Evolutionary conservation across 2,888 invertebrate genomes (phyloP), one percentile per base, ranked within the genome.

Genomic region (Homarus gammarus): DNA sequence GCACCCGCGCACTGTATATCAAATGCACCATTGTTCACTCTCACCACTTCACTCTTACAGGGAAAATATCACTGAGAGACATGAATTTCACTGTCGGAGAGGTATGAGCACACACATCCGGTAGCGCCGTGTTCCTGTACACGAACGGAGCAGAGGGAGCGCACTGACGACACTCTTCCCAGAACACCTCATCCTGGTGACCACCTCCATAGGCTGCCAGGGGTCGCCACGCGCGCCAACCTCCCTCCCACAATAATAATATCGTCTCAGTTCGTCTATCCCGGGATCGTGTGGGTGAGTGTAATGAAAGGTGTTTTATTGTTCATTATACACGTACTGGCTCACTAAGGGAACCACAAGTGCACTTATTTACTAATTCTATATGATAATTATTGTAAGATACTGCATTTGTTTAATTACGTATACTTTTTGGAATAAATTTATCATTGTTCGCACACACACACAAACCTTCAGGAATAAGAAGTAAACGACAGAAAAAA

Each of bases 1-100:
- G 44, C 49, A 72, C 49, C 49, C 70, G 44, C 72, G 70, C 27
- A 8, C 49, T 31, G 12, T 44, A 38, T 51, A 64, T 40, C 22
- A 70, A 31, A 40, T 83, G 83, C n/a, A 83, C 72, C 83, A 83
- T 51, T 49, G 36, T 40, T 49, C 83, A 83, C 83, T 33, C 44
- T 8, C 44, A 64, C 64, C 38, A 22, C 15, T 22, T 36, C n/a
- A 36, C 51, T 12, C 38, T 56, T 36, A 78, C 56, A 33, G 31
- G 56, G 36, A 33, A 36, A 22, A 36, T 36, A 8, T 2, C 15
- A 18, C n/a, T 56, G 51, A 49, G 49, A 77, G 44, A 77, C 77
- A 40, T 51, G 31, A 49, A 51, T 27, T 51, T 77, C 77, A 77
- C 77, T 77, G 31, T 77, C 77, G 22, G 31, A 77, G 49, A 77